Conservation (phyloP, 1,140 invertebrate genomes). For the Caenorhabditis latens region DNA sequence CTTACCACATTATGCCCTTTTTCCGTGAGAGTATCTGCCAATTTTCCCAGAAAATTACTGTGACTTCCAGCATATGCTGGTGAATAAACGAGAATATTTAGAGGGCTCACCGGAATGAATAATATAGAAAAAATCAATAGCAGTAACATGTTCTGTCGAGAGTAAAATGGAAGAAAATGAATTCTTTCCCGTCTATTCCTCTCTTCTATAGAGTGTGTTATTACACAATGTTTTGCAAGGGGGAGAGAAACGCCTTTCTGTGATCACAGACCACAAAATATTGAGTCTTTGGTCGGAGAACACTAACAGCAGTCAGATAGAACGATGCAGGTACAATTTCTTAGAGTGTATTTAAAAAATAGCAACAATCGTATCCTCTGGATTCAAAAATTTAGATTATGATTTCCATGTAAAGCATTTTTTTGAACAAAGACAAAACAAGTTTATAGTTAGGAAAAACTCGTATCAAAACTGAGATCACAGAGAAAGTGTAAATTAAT, state of each 20-base stretch:
- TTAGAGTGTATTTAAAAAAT: too few relatives aligned
- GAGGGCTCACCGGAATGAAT: background rate
- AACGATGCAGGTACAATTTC: background rate
- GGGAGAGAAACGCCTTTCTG: background rate
- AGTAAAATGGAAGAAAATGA: background rate
- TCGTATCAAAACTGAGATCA: too few relatives aligned
- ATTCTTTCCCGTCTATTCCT: background rate
- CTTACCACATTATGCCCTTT: constrained; percentile 35
- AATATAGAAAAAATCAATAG: background rate
- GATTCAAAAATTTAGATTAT: too few relatives aligned
- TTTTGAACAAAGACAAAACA: too few relatives aligned
- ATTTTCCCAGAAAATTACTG: constrained; percentile 35
- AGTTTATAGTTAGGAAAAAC: too few relatives aligned
- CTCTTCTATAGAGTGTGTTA: background rate
- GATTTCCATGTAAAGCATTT: too few relatives aligned
- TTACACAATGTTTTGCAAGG: constrained; percentile 12
- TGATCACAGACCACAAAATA: background rate
- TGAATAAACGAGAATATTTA: constrained; percentile 23
- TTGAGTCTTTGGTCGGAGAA: background rate
- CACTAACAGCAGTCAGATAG: background rate
- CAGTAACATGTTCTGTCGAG: background rate
- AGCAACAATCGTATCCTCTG: too few relatives aligned
- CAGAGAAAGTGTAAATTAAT: too few relatives aligned
- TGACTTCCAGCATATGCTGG: constrained; percentile 14
- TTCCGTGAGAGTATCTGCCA: background rate